These are phyloP conservation scores for Ganaspis sp. DNA, from an alignment of 1,140 invertebrate species.

Conservation along the genomic window DNA sequence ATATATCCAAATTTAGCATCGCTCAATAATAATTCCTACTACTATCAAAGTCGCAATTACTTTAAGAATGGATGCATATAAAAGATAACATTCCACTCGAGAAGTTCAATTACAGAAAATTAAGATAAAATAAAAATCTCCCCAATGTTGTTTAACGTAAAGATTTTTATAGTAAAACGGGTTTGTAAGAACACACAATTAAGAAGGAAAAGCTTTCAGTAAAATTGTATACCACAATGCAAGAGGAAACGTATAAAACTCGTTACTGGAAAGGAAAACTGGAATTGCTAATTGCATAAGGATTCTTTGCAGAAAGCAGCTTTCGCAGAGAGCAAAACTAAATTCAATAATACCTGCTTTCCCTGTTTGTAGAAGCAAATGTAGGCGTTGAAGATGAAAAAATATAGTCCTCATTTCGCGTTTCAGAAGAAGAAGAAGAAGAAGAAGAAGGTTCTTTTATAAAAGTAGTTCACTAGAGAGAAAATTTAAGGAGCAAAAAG, in stretches of 20 bases:
- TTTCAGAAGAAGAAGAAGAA: neutral
- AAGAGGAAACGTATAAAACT: neutral
- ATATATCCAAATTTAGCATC: too few relatives aligned
- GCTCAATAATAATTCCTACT: too few relatives aligned
- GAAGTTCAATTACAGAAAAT: too few relatives aligned
- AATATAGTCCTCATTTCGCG: neutral
- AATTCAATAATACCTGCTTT: conserved; percentile 26
- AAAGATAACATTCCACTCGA: neutral
- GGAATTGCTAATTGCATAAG: conserved; percentile 18
- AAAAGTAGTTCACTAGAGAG: conserved; percentile 3
- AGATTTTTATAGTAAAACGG: neutral
- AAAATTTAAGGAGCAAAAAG: neutral
- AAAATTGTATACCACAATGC: neutral
- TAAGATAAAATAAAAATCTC: too few relatives aligned
- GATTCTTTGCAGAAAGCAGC: neutral
- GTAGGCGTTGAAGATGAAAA: neutral
- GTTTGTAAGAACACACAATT: neutral
- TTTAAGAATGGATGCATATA: too few relatives aligned
- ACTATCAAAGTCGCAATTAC: too few relatives aligned
- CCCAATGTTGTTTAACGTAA: neutral
- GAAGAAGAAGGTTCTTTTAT: neutral
- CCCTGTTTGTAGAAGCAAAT: conserved; percentile 4
- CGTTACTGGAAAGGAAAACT: neutral
- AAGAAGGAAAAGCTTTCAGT: neutral
- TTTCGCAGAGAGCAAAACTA: conserved; percentile 8